Conservation (phyloP, 2,113 vertebrate genomes). For the Mastomys natalensis region DNA sequence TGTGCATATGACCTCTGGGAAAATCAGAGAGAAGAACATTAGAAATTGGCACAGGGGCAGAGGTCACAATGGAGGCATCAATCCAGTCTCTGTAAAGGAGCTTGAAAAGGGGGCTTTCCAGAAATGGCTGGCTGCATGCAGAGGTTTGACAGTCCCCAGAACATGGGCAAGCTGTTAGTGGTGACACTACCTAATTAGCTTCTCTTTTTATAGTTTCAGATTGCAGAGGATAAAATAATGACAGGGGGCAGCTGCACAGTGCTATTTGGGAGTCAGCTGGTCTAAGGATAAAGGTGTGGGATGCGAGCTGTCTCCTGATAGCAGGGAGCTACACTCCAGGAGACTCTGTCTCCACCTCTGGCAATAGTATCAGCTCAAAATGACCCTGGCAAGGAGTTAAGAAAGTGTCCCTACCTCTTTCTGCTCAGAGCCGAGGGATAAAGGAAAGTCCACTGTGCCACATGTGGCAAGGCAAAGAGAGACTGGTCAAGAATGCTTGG, state of each 20-base stretch:
- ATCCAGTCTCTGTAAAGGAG: background rate
- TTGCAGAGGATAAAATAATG: background rate
- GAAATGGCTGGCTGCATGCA: background rate
- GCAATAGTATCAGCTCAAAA: background rate
- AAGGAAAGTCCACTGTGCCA: background rate
- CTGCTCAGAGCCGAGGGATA: background rate
- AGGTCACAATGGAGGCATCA: no score
- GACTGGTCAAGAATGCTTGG: background rate
- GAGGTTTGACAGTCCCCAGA: background rate
- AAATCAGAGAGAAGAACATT: background rate
- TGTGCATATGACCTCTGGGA: background rate
- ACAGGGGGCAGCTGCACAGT: background rate
- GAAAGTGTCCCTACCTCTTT: background rate
- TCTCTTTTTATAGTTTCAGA: constrained; percentile 8
- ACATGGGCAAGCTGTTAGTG: background rate
- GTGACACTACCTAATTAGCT: background rate
- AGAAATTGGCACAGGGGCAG: background rate
- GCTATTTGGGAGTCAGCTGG: background rate
- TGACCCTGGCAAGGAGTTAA: background rate
- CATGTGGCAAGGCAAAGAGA: background rate
- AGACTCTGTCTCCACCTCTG: background rate
- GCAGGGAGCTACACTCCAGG: rapidly evolving
- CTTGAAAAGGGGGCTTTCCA: background rate
- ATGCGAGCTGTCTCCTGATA: rapidly evolving
- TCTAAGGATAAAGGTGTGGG: background rate